A percentile compares a stretch with the other conserved stretches of the same genome.
Evolutionary conservation across 2,797 vertebrate species (phyloP).

Genomic region (Eulemur mongoz): DNA sequence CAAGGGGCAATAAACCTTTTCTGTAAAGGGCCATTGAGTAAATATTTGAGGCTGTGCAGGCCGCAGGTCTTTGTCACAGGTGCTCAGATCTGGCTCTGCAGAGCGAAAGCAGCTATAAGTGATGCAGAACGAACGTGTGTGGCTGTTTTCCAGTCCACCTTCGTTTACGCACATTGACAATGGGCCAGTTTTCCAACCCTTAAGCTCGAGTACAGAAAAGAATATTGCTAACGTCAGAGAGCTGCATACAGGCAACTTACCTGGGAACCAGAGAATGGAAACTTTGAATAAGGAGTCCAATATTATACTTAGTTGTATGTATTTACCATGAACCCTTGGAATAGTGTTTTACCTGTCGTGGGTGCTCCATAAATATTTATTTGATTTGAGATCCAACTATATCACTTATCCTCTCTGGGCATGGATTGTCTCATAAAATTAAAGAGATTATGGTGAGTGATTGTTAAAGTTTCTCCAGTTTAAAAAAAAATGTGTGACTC

Average conservation of each 20-base stretch:
- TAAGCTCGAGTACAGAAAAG: not conserved
- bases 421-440: not conserved
- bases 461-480: conserved; percentile 5
- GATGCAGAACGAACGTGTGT: not conserved
- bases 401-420: not conserved
- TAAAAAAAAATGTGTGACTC: not conserved
- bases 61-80: not conserved
- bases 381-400: not conserved
- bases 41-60: not conserved
- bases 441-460: not conserved
- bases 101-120: not conserved
- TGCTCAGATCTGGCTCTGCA: not conserved
- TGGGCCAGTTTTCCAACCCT: not conserved
- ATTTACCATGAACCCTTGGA: not conserved
- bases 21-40: not conserved
- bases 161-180: not conserved
- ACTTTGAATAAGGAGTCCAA: not conserved
- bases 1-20: not conserved
- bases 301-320: not conserved
- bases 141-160: not conserved
- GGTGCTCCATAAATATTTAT: not conserved
- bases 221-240: not conserved
- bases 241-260: not conserved
- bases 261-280: not conserved
- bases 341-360: not conserved